Evolutionary conservation across 64 coral and sea anemone genomes (phyloP), one percentile per base, ranked within the genome.

Genomic region (Stylophora pistillata): DNA sequence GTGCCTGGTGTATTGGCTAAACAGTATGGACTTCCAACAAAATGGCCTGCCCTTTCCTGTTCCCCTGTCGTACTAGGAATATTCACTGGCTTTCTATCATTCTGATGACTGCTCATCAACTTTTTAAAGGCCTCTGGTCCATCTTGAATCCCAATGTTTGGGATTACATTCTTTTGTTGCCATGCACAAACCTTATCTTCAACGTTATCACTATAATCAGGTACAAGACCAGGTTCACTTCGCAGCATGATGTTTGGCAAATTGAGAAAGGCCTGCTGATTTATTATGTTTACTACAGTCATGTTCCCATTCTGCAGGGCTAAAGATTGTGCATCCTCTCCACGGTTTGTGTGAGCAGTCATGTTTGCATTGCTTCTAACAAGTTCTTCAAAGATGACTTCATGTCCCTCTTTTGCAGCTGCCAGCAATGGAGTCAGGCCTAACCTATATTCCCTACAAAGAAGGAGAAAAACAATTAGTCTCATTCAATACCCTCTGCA

Each of bases 91-190:
- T 70, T 30, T 20, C 78, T 32, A 23, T 17, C 33, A 21, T 58
- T 74, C 2, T 52, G 34, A 0, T 74, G 53, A 63, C 69, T 54
- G 65, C 15, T 55, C 64, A 79, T 73, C 37, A 94, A 41, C 64
- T 73, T 87, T 26, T 86, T 87, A 96, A 96, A 96, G 33, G 87
- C 89, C 27, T 92, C 78, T 60, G 94, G 94, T 18, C 94, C 94
- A 96, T 92, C 90, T 54, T 74, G 85, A 34, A 96, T 92, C 23
- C 87, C 70, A 27, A 74, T 54, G 1, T 41, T 21, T 20, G 74
- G 86, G 15, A 71, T 30, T 3, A 0, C 13, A 26, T 77, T 37
- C n/a, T 53, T 65, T 14, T 23, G 56, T 57, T 88, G 72, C 56
- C 30, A 37, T n/a, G 1, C n/a, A 27, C 23, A 30, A 30, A 58